phyloP scores from a whole-genome alignment of 2,797 vertebrate species.

The Parauchenoglanis punctatus region DNA sequence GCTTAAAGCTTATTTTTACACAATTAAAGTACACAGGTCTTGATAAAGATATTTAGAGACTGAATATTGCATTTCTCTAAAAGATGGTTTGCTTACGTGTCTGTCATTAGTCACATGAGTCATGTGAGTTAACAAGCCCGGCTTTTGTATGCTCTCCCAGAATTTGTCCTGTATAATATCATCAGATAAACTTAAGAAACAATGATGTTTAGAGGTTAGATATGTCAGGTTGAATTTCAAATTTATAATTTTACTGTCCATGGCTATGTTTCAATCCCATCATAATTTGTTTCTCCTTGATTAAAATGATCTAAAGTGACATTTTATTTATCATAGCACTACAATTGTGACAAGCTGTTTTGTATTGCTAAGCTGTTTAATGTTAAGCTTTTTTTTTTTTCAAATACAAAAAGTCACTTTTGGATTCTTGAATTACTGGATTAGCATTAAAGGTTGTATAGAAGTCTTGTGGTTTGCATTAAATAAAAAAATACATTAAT shows the following conservation, averaged over 20 bases:
- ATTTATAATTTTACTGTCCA: slow-evolving; percentile 16
- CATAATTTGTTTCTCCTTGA: not conserved
- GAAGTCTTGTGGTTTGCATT: not conserved
- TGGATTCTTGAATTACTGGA: not conserved
- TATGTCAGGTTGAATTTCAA: not conserved
- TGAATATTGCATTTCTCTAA: slow-evolving; percentile 10
- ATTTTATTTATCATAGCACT: not conserved
- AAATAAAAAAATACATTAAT: not conserved
- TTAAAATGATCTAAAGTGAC: slow-evolving; percentile 17
- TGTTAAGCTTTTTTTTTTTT: not conserved
- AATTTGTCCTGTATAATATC: slow-evolving; percentile 10
- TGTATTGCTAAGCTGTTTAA: not conserved
- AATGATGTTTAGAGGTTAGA: slow-evolving; percentile 25
- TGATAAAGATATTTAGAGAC: not conserved
- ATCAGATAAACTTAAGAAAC: slow-evolving; percentile 25
- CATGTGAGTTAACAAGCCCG: not conserved
- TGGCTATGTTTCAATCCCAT: not conserved
- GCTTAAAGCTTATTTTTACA: not conserved
- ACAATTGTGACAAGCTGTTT: not conserved
- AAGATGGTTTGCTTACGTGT: slow-evolving; percentile 12
- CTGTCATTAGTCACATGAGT: not conserved
- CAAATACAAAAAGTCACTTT: not conserved
- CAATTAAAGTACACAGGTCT: not conserved
- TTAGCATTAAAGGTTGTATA: not conserved
- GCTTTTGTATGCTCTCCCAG: not conserved